phyloP scores from a whole-genome alignment of 2,888 invertebrate genomes.

The Limnephilus auricula region DNA sequence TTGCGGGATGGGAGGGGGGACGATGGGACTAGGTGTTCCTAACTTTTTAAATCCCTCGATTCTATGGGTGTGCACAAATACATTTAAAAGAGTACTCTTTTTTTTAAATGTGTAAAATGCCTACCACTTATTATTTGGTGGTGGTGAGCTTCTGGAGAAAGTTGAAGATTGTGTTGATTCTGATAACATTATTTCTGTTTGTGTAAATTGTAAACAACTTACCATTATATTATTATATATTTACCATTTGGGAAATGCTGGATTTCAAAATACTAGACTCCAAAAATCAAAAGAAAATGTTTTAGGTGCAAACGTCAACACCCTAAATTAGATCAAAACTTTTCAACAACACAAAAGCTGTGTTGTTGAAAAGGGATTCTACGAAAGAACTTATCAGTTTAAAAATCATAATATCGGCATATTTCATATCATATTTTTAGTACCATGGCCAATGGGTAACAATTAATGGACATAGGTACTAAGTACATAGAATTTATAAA shows the following conservation, averaged over 20 bases:
- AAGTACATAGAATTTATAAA: background rate
- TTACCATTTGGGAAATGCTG: background rate
- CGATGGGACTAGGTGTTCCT: too few species aligned
- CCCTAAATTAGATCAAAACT: background rate
- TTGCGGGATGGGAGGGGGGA: too few species aligned
- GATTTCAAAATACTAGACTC: background rate
- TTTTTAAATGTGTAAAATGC: too few species aligned
- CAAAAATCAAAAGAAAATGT: background rate
- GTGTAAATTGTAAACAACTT: too few species aligned
- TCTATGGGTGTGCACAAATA: too few species aligned
- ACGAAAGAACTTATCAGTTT: background rate
- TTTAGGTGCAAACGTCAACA: background rate
- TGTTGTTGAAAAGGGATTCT: background rate
- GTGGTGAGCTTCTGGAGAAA: background rate
- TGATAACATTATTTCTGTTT: background rate
- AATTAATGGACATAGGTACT: too few species aligned
- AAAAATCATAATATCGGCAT: background rate
- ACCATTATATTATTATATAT: too few species aligned
- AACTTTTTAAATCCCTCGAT: too few species aligned
- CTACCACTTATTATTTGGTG: background rate
- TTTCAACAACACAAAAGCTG: too few species aligned
- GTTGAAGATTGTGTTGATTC: background rate
- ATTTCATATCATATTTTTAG: too few species aligned
- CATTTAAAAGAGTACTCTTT: too few species aligned
- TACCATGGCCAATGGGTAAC: too few species aligned